phyloP scores from a whole-genome alignment of 2,888 invertebrate genomes.

The Pyrrhia umbra region DNA sequence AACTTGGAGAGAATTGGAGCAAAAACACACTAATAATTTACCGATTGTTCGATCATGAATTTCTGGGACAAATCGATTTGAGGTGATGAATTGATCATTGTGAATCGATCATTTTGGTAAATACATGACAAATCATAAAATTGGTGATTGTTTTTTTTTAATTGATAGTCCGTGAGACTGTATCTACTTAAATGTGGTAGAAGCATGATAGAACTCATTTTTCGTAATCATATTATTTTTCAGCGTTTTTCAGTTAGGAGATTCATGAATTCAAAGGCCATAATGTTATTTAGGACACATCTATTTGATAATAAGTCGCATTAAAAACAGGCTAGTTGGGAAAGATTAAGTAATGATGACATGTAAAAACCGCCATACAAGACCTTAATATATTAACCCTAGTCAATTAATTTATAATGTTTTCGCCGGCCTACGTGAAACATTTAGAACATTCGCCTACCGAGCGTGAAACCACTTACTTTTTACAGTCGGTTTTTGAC shows the following conservation, averaged over 20 bases:
- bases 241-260: too few relatives aligned
- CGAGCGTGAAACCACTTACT: constrained; percentile 50
- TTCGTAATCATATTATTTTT: too few relatives aligned
- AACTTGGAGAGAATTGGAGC: constrained; percentile 43
- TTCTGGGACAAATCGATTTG: constrained; percentile 29
- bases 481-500: constrained; percentile 47
- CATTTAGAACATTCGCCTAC: constrained; percentile 39
- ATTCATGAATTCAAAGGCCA: too few relatives aligned
- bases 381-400: constrained; percentile 42
- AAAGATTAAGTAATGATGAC: neutral
- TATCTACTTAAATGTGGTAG: too few relatives aligned
- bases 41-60: constrained; percentile 44
- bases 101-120: constrained; percentile 12
- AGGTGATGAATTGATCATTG: neutral
- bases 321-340: too few relatives aligned
- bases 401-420: too few relatives aligned
- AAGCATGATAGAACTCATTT: too few relatives aligned
- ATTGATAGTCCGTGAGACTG: too few relatives aligned
- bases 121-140: neutral
- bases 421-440: constrained; percentile 33
- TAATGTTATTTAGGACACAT: too few relatives aligned
- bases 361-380: constrained; percentile 1
- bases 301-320: too few relatives aligned
- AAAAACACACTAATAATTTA: constrained; percentile 39
- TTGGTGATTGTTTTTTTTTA: too few relatives aligned